phyloP scores from a whole-genome alignment of 2,113 vertebrate species.

The Vireo altiloquus region DNA sequence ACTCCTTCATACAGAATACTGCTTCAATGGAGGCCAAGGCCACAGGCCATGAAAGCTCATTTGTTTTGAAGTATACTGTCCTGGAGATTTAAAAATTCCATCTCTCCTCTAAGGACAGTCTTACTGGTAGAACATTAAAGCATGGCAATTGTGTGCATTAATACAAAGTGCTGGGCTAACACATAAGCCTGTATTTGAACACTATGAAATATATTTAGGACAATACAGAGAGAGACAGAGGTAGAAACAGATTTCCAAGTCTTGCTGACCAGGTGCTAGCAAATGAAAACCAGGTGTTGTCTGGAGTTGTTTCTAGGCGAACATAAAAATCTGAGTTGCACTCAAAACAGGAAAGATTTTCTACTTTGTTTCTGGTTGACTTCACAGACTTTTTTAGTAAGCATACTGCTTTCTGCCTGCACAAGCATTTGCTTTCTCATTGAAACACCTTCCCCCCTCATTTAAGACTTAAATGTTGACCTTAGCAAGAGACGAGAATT shows the following conservation, averaged over 20 bases:
- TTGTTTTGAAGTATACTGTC: background rate
- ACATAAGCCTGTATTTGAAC: background rate
- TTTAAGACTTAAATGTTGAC: background rate
- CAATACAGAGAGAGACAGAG: background rate
- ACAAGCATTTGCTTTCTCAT: background rate
- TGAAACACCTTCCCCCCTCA: background rate
- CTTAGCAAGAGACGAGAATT: background rate
- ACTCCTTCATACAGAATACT: background rate
- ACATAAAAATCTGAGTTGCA: background rate
- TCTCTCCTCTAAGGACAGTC: background rate
- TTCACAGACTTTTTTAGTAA: background rate
- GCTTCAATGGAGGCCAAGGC: background rate
- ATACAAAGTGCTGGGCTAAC: background rate
- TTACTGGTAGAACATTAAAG: background rate
- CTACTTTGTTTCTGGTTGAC: background rate
- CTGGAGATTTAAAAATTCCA: background rate
- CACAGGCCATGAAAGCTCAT: background rate
- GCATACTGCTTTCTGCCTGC: background rate
- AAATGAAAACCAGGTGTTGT: conserved; percentile 41
- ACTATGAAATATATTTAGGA: background rate
- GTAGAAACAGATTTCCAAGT: background rate
- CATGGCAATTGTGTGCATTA: background rate
- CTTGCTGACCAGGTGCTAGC: conserved; percentile 1
- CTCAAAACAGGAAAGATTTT: background rate
- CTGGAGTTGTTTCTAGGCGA: background rate